Evolutionary conservation across 1,140 invertebrate genomes (phyloP), one percentile per base, ranked within the genome.

Genomic region (Drosophila kikkawai): DNA sequence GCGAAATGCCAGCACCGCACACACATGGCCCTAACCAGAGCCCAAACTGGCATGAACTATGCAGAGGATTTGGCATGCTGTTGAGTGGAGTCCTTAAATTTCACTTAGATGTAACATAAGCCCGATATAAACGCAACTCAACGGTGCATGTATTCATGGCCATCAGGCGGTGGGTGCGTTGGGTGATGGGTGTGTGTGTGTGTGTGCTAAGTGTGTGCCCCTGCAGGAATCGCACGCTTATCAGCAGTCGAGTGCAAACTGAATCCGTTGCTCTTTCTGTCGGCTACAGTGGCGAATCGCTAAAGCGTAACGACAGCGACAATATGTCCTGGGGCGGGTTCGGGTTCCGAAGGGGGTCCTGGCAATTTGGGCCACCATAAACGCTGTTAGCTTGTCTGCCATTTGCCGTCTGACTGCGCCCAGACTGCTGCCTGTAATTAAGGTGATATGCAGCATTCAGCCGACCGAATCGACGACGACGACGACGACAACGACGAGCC

Each of bases 101-200:
- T 90, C 85, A 90, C 85, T 90, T 90, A 90, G 86, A 91, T 81
- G 85, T 90, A 90, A 91, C 85, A 91, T 79, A 91, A 90, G 84
- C 88, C 82, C 71, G 79, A 74, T 77, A 86, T 90, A 90, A 91
- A 86, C 85, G 85, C 86, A 91, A 85, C 58, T 71, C 81, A 82
- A 88, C 85, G 82, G 71, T 79, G 81, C 85, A 90, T 90, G 79
- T 80, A 90, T 85, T 91, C 86, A 87, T 88, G 84, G 80, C 77
- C 84, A 78, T 84, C 68, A 78, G 58, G 80, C 39, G 45, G 15
- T 68, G 66, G 42, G 26, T 36, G 17, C 42, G 9, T 39, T 58
- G 50, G 39, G 47, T 26, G 45, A 8, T 64, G 42, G 64, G 66
- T 57, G 50, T 15, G 39, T 60, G 48, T 51, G 48, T 51, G 67